phyloP scores from a whole-genome alignment of 2,888 invertebrate genomes.

The Prosopocoilus inquinatus region DNA sequence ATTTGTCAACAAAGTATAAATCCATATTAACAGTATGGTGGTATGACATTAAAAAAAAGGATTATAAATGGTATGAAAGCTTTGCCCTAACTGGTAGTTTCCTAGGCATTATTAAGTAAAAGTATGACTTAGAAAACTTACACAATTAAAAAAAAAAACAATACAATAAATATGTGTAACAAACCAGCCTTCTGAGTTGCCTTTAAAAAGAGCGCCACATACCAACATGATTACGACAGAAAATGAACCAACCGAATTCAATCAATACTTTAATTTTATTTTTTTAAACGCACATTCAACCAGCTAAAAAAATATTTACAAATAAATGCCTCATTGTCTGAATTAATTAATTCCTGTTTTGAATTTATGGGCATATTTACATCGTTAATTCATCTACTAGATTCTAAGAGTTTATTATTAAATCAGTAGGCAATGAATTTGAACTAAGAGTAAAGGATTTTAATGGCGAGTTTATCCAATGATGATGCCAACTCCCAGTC shows the following conservation, averaged over 20 bases:
- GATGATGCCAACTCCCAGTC: conserved; percentile 91
- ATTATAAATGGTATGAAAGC: conserved; percentile 4
- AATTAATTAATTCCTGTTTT: background rate
- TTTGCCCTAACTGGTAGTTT: conserved; percentile 10
- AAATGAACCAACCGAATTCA: no score
- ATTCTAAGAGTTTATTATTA: conserved; percentile 12
- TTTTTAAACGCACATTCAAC: background rate
- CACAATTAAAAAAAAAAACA: conserved; percentile 5
- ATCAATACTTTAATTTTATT: conserved; percentile 14
- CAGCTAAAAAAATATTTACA: conserved; percentile 16
- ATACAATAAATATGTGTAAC: background rate
- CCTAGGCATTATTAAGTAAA: conserved; percentile 13
- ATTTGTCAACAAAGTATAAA: background rate
- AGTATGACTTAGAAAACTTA: conserved; percentile 17
- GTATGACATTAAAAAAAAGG: no score
- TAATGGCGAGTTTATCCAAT: conserved; percentile 66
- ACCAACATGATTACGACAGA: no score
- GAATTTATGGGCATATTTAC: background rate
- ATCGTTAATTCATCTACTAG: background rate
- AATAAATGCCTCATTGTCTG: conserved; percentile 9
- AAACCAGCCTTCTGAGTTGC: no score
- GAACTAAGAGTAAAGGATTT: conserved; percentile 6
- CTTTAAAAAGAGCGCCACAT: no score
- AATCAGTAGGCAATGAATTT: conserved; percentile 18
- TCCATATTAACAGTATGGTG: no score